Evolutionary conservation across 2,113 vertebrate genomes (phyloP).

Genomic region (Empidonax alnorum): DNA sequence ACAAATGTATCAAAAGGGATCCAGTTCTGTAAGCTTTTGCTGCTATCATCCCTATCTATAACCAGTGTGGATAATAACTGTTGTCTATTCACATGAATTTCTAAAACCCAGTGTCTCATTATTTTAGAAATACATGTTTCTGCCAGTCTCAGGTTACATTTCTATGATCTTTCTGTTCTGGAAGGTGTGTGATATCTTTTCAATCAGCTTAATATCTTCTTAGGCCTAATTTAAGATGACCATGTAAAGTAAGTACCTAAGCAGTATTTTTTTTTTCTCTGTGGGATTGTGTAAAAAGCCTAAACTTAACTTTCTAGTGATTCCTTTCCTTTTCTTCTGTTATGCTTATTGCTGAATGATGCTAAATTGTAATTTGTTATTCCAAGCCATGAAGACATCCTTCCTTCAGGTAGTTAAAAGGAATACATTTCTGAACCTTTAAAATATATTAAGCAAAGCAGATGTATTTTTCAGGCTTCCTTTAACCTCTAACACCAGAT

Average conservation of each 20-base stretch:
- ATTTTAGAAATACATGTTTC: not conserved
- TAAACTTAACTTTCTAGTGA: not conserved
- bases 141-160: not conserved
- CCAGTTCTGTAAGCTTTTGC: not conserved
- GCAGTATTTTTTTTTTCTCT: not conserved
- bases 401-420: not conserved
- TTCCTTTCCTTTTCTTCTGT: not conserved
- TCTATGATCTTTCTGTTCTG: not conserved
- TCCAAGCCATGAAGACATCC: not conserved
- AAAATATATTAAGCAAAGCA: not conserved
- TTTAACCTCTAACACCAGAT: not conserved
- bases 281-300: not conserved
- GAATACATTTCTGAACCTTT: not conserved
- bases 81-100: not conserved
- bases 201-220: not conserved
- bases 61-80: not conserved
- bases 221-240: not conserved
- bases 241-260: not conserved
- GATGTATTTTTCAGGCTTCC: not conserved
- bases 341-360: not conserved
- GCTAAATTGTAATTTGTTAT: not conserved
- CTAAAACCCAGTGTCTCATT: not conserved
- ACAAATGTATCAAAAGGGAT: not conserved
- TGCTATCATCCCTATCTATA: not conserved
- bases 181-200: not conserved